A percentile compares a stretch with the other conserved stretches of the same genome.
Conservation (phyloP, 2,888 invertebrate species). For the Troilus luridus region DNA sequence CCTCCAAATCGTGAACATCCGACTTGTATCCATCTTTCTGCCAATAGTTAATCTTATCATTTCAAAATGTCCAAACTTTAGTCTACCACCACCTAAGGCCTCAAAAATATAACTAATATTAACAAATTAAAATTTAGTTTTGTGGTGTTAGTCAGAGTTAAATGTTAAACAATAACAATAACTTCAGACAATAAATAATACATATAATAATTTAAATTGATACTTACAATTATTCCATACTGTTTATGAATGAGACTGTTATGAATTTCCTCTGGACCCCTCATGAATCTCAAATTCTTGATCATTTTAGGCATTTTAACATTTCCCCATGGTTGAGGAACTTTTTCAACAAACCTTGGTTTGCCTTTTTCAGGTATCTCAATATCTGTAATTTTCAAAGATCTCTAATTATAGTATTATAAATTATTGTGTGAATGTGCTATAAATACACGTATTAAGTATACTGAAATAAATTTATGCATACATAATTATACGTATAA, state of each 20-base stretch:
- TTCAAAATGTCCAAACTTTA: conserved; percentile 88
- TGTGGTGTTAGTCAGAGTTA: background rate
- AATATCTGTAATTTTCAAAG: conserved; percentile 73
- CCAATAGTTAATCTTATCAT: conserved; percentile 86
- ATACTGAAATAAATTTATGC: too few species aligned
- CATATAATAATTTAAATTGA: background rate
- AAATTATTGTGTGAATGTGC: too few species aligned
- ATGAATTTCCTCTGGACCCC: conserved; percentile 91
- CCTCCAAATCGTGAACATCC: conserved; percentile 96
- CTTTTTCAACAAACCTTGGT: conserved; percentile 80
- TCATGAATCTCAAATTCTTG: conserved; percentile 85
- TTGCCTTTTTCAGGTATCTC: conserved; percentile 81
- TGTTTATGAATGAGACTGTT: conserved; percentile 90
- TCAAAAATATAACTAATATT: conserved; percentile 68
- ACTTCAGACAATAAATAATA: background rate
- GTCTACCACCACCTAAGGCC: conserved; percentile 88
- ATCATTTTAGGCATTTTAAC: conserved; percentile 87
- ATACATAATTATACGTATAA: too few species aligned
- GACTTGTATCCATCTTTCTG: conserved; percentile 81
- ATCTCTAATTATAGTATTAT: background rate
- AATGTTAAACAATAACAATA: background rate
- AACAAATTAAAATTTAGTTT: background rate
- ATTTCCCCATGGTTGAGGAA: conserved; percentile 76
- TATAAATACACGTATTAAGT: too few species aligned
- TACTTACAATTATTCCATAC: conserved; percentile 89